A percentile compares a stretch with the other conserved stretches of the same genome.
Conservation (phyloP, 2,888 invertebrate genomes). For the Tenthredo notha region DNA sequence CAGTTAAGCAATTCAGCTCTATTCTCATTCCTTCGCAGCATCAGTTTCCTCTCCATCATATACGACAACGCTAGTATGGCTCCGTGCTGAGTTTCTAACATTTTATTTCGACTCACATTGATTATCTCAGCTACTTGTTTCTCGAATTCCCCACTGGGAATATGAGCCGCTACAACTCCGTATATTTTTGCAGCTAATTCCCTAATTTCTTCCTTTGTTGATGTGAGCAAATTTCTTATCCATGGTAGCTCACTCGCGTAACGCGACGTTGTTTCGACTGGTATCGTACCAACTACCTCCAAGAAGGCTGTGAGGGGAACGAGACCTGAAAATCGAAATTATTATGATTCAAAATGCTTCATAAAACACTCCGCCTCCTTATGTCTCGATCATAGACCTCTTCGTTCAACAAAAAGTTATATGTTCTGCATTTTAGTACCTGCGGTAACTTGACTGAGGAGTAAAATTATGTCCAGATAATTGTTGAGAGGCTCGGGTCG, state of each 20-base stretch:
- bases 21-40: slow-evolving; percentile 76
- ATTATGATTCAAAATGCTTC: slow-evolving; percentile 22
- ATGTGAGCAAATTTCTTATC: slow-evolving; percentile 84
- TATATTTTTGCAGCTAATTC: slow-evolving; percentile 88
- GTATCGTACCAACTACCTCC: slow-evolving; percentile 91
- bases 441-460: slow-evolving; percentile 84
- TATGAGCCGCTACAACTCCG: slow-evolving; percentile 85
- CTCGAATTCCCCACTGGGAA: slow-evolving; percentile 80
- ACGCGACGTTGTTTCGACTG: slow-evolving; percentile 84
- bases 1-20: slow-evolving; percentile 78
- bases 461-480: slow-evolving; percentile 85
- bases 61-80: slow-evolving; percentile 87
- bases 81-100: slow-evolving; percentile 89
- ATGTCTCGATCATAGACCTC: neutral
- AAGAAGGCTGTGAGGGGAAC: slow-evolving; percentile 88
- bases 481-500: slow-evolving; percentile 82
- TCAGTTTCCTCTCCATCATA: slow-evolving; percentile 85
- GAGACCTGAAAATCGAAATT: slow-evolving; percentile 78
- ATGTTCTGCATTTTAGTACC: slow-evolving; percentile 77
- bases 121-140: slow-evolving; percentile 80
- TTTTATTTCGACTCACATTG: slow-evolving; percentile 81
- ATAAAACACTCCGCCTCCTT: neutral
- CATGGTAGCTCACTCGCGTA: slow-evolving; percentile 84
- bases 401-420: too few species aligned
- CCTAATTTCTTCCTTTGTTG: slow-evolving; percentile 88